Base-by-base conservation (phyloP, 2,797 vertebrate species). In the Carduelis carduelis region DNA sequence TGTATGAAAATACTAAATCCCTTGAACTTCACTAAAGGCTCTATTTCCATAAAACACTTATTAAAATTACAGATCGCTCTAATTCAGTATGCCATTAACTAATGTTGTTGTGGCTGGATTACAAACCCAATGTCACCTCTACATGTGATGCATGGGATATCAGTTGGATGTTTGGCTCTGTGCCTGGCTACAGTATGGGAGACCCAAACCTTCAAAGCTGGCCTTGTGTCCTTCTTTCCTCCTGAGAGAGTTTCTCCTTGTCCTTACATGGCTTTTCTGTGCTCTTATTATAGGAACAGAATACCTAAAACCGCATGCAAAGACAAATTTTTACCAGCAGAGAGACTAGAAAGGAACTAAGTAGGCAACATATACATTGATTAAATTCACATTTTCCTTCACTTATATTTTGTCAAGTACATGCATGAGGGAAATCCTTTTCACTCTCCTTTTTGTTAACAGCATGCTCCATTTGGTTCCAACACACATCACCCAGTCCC, bases 21-120 rank as follows among this genome's bases (percentile, higher is more conserved):
- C 84, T 81, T 22, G 3, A 92, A 97, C 70, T 63, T 95, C 87
- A 91, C 43, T 65, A 87, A 92, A 96, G 70, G 44, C 91, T 92
- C 79, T 94, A 82, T 97, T 97, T 97, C 94, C 96, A 94, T 97
- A 94, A 96, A 61, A 94, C 39, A 79, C 84, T 97, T 97, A 97
- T 93, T 95, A 97, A 91, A 96, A 96, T 94, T 95, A 96, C 95
- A 96, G 94, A 90, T 91, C 9, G 52, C 75, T 96, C 64, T 93
- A 96, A 94, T 91, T 95, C 89, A 82, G 41, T 78, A 84, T 72
- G 79, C 80, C 74, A n/a, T 78, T 93, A 92, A 89, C 60, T 87
- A 74, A 76, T 56, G 92, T 85, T 97, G 81, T 92, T 91, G 86
- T 82, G 94, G 93, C 74, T 97, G 94, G 90, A 96, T 97, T 96